These are phyloP conservation scores for Coptotermes formosanus DNA, from an alignment of 1,140 invertebrate species.

Conservation along the genomic window DNA sequence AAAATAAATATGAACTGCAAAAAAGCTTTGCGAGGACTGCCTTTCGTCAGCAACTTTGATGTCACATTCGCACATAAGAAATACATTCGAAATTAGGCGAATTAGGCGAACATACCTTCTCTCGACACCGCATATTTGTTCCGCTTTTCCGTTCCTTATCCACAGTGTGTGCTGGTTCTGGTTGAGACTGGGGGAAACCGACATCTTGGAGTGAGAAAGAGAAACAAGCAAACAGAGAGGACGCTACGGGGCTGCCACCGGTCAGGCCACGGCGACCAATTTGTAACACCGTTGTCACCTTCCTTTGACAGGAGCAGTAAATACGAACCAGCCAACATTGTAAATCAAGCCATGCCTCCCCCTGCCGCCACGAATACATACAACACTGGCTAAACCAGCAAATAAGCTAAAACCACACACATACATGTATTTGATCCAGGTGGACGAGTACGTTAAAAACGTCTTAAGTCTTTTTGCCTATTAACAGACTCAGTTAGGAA, in stretches of 20 bases:
- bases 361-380: not conserved
- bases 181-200: not conserved
- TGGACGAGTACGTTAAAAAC: too few species aligned
- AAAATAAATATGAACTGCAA: too few species aligned
- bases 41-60: too few species aligned
- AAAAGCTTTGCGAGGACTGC: too few species aligned
- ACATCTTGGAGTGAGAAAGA: slow-evolving; percentile 3
- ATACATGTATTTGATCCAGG: too few species aligned
- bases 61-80: too few species aligned
- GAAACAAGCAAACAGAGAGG: not conserved
- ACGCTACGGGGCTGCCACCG: slow-evolving; percentile 13
- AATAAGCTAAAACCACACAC: too few species aligned
- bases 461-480: too few species aligned
- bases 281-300: slow-evolving; percentile 30
- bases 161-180: not conserved
- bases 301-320: slow-evolving; percentile 30
- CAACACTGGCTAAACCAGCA: too few species aligned
- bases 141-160: not conserved
- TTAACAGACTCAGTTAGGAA: too few species aligned
- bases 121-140: not conserved
- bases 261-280: slow-evolving; percentile 25
- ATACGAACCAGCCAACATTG: slow-evolving; percentile 27
- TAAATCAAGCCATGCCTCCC: slow-evolving; percentile 23
- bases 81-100: too few species aligned
- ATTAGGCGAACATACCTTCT: too few species aligned